Conservation (phyloP, 2,888 invertebrate genomes). For the Eupeodes latifasciatus region DNA sequence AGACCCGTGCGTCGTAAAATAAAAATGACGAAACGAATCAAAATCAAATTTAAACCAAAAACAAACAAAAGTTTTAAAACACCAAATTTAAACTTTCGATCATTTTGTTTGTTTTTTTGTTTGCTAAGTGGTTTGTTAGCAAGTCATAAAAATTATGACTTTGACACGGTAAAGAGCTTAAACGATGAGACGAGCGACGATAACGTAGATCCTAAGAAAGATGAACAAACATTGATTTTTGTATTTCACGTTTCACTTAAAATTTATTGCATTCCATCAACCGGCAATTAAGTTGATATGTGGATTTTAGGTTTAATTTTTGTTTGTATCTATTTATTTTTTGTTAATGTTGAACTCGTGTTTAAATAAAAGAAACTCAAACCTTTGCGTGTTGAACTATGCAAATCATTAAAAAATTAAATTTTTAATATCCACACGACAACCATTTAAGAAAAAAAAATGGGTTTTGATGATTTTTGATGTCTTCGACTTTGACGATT, state of each 20-base stretch:
- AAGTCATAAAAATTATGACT: conserved; percentile 45
- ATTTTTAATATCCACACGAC: conserved; percentile 38
- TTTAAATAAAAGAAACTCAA: conserved; percentile 13
- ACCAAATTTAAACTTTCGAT: conserved; percentile 37
- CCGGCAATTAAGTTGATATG: conserved; percentile 56
- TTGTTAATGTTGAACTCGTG: conserved; percentile 2
- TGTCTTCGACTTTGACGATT: conserved; percentile 20
- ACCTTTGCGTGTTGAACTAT: conserved; percentile 62
- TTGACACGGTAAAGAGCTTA: conserved; percentile 39
- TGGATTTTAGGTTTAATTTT: conserved; percentile 43
- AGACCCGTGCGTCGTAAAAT: conserved; percentile 4
- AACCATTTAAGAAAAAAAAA: conserved; percentile 45
- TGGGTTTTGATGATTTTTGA: background rate
- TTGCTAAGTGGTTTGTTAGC: conserved; percentile 58
- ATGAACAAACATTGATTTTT: conserved; percentile 58
- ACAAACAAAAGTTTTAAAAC: background rate
- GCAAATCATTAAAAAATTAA: conserved; percentile 45
- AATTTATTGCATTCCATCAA: conserved; percentile 58
- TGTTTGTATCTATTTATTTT: background rate
- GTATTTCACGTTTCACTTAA: conserved; percentile 52
- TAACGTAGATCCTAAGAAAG: background rate
- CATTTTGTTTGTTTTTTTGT: conserved; percentile 25
- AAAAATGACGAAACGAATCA: conserved; percentile 20
- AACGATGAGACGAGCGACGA: conserved; percentile 1
- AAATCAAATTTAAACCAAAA: conserved; percentile 23